These are phyloP conservation scores for Prolemur simus DNA, from an alignment of 2,113 vertebrate species.

Conservation along the genomic window DNA sequence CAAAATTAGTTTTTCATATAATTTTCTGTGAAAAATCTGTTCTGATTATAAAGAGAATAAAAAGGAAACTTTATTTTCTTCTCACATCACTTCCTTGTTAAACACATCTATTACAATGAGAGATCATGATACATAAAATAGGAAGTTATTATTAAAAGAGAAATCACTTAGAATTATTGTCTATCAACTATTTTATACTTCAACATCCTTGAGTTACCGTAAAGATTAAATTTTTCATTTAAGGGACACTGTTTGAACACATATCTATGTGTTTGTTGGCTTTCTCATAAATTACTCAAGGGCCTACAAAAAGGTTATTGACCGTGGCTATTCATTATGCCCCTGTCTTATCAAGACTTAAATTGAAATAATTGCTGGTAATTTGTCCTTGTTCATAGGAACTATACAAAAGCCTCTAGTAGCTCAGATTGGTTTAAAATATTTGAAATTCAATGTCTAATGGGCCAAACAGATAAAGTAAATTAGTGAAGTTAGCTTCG, in stretches of 20 bases:
- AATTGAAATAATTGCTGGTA: background rate
- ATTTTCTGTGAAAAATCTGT: background rate
- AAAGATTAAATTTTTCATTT: slow-evolving; percentile 5
- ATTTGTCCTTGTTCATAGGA: background rate
- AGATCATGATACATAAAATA: background rate
- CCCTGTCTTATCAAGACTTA: slow-evolving; percentile 21
- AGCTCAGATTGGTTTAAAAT: background rate
- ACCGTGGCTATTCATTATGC: background rate
- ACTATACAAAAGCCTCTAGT: background rate
- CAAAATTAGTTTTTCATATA: background rate
- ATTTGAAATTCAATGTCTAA: background rate
- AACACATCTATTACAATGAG: background rate
- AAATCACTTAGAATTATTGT: background rate
- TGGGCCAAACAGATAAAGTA: background rate
- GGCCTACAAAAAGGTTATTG: background rate
- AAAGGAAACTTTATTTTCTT: background rate
- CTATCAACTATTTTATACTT: background rate
- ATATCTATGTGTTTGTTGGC: background rate
- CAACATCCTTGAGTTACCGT: background rate
- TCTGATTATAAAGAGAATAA: background rate
- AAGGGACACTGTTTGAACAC: background rate
- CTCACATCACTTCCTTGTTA: background rate
- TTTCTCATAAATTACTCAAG: background rate
- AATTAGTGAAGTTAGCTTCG: background rate
- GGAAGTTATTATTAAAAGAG: slow-evolving; percentile 31